Percentiles rank a stretch among this genome's conserved stretches.
Conservation (phyloP, 2,888 invertebrate genomes). For the Cantharis flavilabris region DNA sequence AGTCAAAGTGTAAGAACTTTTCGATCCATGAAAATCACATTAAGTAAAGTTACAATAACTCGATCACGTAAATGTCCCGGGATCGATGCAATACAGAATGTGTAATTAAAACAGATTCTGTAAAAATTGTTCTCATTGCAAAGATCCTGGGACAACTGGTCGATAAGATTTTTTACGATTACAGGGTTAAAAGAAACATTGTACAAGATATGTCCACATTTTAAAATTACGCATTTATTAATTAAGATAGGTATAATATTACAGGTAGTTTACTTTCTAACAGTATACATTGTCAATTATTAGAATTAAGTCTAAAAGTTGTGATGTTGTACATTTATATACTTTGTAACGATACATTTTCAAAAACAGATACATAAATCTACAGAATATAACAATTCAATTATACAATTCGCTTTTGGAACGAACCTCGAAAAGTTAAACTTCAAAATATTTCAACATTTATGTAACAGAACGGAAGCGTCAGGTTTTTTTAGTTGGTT, state of each 20-base stretch:
- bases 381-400: slow-evolving; percentile 49
- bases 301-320: slow-evolving; percentile 44
- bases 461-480: slow-evolving; percentile 51
- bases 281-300: slow-evolving; percentile 50
- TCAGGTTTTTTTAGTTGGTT: slow-evolving; percentile 40
- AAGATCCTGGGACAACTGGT: neutral
- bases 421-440: slow-evolving; percentile 47
- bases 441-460: slow-evolving; percentile 48
- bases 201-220: slow-evolving; percentile 1
- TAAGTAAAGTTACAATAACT: neutral
- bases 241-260: slow-evolving; percentile 47
- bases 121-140: neutral
- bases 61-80: neutral
- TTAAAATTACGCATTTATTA: slow-evolving; percentile 40
- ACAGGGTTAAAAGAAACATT: neutral
- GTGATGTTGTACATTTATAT: slow-evolving; percentile 49
- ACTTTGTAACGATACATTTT: slow-evolving; percentile 42
- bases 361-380: slow-evolving; percentile 43
- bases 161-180: neutral
- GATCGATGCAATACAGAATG: neutral
- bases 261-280: slow-evolving; percentile 48
- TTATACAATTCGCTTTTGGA: slow-evolving; percentile 46
- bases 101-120: neutral
- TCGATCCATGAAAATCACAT: neutral
- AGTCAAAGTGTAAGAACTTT: neutral